Percentiles rank a stretch among this genome's conserved stretches.
Evolutionary conservation across 2,888 invertebrate genomes (phyloP).

Genomic region (Flabesymbios commensalis): DNA sequence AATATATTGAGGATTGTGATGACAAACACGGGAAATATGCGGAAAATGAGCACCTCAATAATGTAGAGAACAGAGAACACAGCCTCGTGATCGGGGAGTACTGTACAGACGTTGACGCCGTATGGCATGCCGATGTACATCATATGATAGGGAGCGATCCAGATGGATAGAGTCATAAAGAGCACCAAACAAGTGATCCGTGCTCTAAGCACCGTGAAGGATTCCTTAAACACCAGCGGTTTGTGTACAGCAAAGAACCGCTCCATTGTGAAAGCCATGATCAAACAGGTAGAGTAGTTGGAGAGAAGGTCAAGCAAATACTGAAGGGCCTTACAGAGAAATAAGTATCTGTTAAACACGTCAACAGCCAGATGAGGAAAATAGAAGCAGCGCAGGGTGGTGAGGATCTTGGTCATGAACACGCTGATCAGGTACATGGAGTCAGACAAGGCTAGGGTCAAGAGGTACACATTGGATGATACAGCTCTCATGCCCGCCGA

Average conservation of each 20-base stretch:
- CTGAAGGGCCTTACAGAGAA: conserved; percentile 31
- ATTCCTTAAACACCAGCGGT: conserved; percentile 35
- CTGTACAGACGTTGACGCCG: conserved; percentile 26
- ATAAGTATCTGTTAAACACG: conserved; percentile 20
- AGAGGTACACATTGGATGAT: conserved; percentile 38
- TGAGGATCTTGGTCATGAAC: conserved; percentile 31
- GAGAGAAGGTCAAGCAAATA: conserved; percentile 34
- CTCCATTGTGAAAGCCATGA: conserved; percentile 38
- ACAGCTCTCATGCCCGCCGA: conserved; percentile 26
- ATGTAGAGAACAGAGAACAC: conserved; percentile 27
- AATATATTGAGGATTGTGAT: conserved; percentile 38
- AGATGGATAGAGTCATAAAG: conserved; percentile 19
- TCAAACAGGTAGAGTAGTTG: conserved; percentile 37
- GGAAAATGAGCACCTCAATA: conserved; percentile 26
- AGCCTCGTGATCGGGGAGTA: conserved; percentile 17
- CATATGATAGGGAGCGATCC: conserved; percentile 34
- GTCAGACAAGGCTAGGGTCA: conserved; percentile 35
- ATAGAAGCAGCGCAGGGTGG: conserved; percentile 33
- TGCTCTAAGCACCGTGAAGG: conserved; percentile 35
- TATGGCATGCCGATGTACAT: conserved; percentile 27
- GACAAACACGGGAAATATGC: conserved; percentile 33
- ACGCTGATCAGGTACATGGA: conserved; percentile 35
- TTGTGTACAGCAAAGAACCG: conserved; percentile 35
- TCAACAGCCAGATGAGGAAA: conserved; percentile 22
- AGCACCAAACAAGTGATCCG: conserved; percentile 15